Percentiles rank a stretch among this genome's conserved stretches.
Evolutionary conservation across 2,888 invertebrate species (phyloP).

Genomic region (Ectropis crepuscularia): DNA sequence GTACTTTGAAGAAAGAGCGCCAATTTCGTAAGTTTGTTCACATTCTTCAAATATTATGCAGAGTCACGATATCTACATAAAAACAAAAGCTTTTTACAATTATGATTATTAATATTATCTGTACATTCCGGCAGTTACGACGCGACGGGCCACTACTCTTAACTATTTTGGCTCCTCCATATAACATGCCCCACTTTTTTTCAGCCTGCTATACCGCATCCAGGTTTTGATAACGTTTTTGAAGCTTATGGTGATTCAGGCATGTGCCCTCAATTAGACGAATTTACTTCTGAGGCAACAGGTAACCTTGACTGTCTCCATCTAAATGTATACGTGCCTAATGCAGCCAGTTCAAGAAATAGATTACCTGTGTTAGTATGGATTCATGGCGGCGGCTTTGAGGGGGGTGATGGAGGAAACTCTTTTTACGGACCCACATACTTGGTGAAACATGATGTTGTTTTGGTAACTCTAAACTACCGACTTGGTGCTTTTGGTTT

Average conservation of each 20-base stretch:
- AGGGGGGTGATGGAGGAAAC: slow-evolving; percentile 17
- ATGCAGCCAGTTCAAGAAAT: slow-evolving; percentile 32
- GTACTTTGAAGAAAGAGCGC: too few species aligned
- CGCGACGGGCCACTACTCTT: too few species aligned
- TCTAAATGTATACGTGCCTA: slow-evolving; percentile 46
- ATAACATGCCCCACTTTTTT: slow-evolving; percentile 6
- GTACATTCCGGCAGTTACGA: too few species aligned
- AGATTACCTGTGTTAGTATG: slow-evolving; percentile 42
- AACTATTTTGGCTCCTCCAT: too few species aligned
- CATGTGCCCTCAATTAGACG: slow-evolving; percentile 41
- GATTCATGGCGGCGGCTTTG: slow-evolving; percentile 42
- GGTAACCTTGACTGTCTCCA: slow-evolving; percentile 45
- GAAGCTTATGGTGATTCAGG: slow-evolving; percentile 45
- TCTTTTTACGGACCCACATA: slow-evolving; percentile 27
- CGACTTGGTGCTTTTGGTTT: slow-evolving; percentile 28
- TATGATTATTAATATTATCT: too few species aligned
- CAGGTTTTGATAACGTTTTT: slow-evolving; percentile 38
- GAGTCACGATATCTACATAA: too few species aligned
- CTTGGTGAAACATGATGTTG: slow-evolving; percentile 44
- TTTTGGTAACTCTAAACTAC: slow-evolving; percentile 53
- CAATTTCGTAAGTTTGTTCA: too few species aligned
- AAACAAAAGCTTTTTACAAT: too few species aligned
- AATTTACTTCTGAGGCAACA: not conserved
- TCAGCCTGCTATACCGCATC: slow-evolving; percentile 41
- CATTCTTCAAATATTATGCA: too few species aligned